Conservation (phyloP, 2,113 vertebrate genomes). For the Atherinomorus stipes region DNA sequence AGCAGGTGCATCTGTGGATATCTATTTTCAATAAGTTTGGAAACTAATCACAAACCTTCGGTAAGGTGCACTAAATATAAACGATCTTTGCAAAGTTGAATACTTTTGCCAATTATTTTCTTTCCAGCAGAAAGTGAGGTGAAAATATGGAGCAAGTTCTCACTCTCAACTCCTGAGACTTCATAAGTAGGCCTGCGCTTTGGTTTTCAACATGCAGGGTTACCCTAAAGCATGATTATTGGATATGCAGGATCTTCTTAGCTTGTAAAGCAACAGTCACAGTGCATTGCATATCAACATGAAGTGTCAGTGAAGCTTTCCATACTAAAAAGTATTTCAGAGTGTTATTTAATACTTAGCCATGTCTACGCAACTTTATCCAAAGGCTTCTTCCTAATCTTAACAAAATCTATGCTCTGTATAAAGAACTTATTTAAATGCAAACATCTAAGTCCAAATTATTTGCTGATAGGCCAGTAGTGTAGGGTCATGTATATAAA, state of each 20-base stretch:
- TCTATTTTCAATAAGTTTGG: neutral
- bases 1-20: neutral
- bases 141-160: neutral
- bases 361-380: neutral
- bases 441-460: too few relatives aligned
- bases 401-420: neutral
- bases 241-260: neutral
- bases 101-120: neutral
- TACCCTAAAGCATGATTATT: neutral
- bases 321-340: neutral
- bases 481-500: neutral
- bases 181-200: neutral
- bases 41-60: neutral
- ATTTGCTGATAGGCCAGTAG: neutral
- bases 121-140: neutral
- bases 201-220: neutral
- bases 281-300: neutral
- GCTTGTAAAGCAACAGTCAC: neutral
- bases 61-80: neutral
- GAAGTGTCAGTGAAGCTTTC: neutral
- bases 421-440: neutral
- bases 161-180: neutral
- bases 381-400: neutral
- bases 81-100: neutral
- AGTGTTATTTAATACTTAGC: neutral